Evolutionary conservation across 1,140 invertebrate species (phyloP).

Genomic region (Sweltsa coloradensis): DNA sequence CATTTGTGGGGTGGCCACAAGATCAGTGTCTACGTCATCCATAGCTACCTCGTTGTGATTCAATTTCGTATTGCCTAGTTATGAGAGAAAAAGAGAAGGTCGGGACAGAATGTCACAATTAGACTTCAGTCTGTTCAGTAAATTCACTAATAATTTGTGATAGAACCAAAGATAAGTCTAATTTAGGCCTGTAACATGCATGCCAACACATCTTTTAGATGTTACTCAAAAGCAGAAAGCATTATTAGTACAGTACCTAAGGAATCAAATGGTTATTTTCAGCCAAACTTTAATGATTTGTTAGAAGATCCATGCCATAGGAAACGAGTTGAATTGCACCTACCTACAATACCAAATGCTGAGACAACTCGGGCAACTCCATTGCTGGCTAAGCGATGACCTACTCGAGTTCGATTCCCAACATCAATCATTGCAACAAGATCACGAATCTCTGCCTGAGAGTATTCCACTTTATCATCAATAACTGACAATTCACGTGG

Average conservation of each 20-base stretch:
- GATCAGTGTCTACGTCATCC: slow-evolving; percentile 5
- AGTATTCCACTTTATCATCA: slow-evolving; percentile 89
- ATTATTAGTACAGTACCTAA: too few relatives aligned
- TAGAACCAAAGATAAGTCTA: too few relatives aligned
- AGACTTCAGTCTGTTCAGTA: too few relatives aligned
- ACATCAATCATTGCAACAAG: slow-evolving; percentile 72
- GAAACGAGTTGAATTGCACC: too few relatives aligned
- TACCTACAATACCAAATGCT: slow-evolving; percentile 86
- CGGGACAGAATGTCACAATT: too few relatives aligned
- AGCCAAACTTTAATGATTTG: too few relatives aligned
- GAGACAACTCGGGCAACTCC: slow-evolving; percentile 67
- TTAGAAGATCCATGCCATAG: too few relatives aligned
- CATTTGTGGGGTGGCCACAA: not conserved
- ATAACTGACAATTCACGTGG: slow-evolving; percentile 65
- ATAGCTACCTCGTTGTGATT: not conserved
- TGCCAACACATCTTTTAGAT: too few relatives aligned
- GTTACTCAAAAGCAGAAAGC: too few relatives aligned
- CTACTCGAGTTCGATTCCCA: slow-evolving; percentile 52
- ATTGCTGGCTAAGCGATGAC: slow-evolving; percentile 27
- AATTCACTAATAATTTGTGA: too few relatives aligned
- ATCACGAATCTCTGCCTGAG: slow-evolving; percentile 72
- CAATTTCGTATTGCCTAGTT: slow-evolving; percentile 1
- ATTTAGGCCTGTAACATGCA: too few relatives aligned
- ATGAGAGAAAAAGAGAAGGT: not conserved
- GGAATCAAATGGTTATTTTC: too few relatives aligned